Base-by-base conservation (phyloP, 2,888 invertebrate species). In the Gastrophysa polygoni region DNA sequence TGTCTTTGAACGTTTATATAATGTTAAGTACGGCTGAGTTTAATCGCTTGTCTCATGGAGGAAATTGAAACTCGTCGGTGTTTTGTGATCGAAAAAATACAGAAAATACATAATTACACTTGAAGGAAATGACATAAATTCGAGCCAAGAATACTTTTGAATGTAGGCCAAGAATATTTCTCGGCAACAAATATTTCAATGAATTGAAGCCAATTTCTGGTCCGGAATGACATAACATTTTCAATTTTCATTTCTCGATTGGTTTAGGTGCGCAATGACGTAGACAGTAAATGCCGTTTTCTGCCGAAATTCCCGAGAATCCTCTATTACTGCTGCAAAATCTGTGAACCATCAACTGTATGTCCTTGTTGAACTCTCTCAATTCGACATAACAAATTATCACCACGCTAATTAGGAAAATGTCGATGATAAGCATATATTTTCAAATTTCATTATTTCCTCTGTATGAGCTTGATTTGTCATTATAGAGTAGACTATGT, bases 51-150 rank as follows among this genome's bases (percentile, higher is more conserved):
- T 14, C 38, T 38, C 14, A 4, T n/a, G 4, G n/a, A n/a, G n/a
- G 21, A 50, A 8, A 18, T 21, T 14, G 49, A 47, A 57, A 49
- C n/a, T 32, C 7, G 24, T 24, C 24, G n/a, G n/a, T 29, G 18
- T 32, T 44, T 16, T 17, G 16, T 8, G n/a, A 52, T 14, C 2
- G 10, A 18, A 54, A 54, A 32, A 32, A 54, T 20, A 14, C 20
- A 14, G 48, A 18, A 57, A 48, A 28, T 48, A 29, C 32, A 44
- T 14, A 43, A 54, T 54, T 43, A 44, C 43, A 54, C 54, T 24
- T 16, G 24, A 24, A 54, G 54, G 43, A 54, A 54, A 54, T 54
- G 43, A 54, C 24, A 54, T 54, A 20, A 54, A 54, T 54, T 17
- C 43, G 5, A 16, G 21, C 54, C 24, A 54, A 43, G 54, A 54